phyloP scores from a whole-genome alignment of 1,140 invertebrate species.

The Drosophila carrolli region DNA sequence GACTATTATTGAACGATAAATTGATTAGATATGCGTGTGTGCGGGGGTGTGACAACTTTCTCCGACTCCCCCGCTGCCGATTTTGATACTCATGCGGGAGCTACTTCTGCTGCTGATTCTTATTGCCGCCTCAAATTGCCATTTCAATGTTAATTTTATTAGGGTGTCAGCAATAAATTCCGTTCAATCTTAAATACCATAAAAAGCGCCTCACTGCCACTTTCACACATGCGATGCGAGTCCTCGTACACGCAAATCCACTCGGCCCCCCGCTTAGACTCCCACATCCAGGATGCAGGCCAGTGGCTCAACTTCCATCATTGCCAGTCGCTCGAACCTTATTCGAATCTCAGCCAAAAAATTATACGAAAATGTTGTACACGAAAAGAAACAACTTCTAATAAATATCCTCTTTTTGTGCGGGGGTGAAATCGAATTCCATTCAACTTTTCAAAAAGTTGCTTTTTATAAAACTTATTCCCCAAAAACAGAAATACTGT shows the following conservation, averaged over 20 bases:
- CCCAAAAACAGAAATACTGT: too few relatives aligned
- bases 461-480: too few relatives aligned
- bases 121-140: conserved; percentile 82
- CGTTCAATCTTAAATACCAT: conserved; percentile 84
- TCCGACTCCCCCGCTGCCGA: conserved; percentile 3
- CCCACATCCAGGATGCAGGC: conserved; percentile 30
- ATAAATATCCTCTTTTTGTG: background rate
- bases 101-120: conserved; percentile 57
- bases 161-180: conserved; percentile 83
- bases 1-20: conserved; percentile 82
- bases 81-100: conserved; percentile 45
- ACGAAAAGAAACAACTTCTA: conserved; percentile 12
- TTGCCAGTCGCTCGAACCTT: conserved; percentile 70
- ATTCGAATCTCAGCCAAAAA: conserved; percentile 74
- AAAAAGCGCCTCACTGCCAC: conserved; percentile 68
- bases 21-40: conserved; percentile 79
- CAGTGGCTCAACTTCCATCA: conserved; percentile 71
- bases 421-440: too few relatives aligned
- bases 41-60: conserved; percentile 23
- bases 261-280: conserved; percentile 24
- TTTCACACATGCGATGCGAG: conserved; percentile 23
- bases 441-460: too few relatives aligned
- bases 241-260: conserved; percentile 19
- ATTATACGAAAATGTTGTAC: conserved; percentile 48
- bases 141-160: conserved; percentile 84